Evolutionary conservation across 2,797 vertebrate genomes (phyloP).

Genomic region (Taeniopygia guttata): DNA sequence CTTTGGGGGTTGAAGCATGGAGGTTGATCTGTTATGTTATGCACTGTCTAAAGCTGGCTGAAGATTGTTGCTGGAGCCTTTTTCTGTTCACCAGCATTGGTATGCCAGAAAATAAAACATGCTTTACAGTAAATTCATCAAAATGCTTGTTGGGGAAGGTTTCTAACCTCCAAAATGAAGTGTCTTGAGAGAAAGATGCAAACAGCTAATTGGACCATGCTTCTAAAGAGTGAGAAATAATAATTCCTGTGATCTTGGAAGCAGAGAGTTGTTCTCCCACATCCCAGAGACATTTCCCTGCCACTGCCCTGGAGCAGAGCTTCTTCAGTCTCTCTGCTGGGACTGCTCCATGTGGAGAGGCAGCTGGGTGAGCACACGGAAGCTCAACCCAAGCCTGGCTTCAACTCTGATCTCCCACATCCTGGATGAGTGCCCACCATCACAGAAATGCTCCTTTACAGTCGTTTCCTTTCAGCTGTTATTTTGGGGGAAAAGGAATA

Average conservation of each 20-base stretch:
- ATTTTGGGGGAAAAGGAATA: neutral
- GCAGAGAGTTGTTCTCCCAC: neutral
- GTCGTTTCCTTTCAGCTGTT: neutral
- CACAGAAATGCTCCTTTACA: slow-evolving; percentile 6
- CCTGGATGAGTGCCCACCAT: neutral
- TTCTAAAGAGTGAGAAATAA: neutral
- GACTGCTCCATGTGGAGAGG: neutral
- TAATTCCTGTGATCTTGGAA: neutral
- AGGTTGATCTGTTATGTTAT: neutral
- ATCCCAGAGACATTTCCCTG: neutral
- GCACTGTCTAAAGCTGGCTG: neutral
- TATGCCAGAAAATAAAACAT: neutral
- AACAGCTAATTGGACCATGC: neutral
- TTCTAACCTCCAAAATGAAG: neutral
- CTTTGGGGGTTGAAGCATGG: neutral
- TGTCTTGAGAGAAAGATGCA: neutral
- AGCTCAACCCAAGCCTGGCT: slow-evolving; percentile 8
- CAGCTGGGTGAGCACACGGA: neutral
- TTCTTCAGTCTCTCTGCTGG: neutral
- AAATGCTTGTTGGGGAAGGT: neutral
- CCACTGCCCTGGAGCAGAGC: neutral
- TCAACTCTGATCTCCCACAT: slow-evolving; percentile 7
- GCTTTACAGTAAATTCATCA: neutral
- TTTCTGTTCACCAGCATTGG: neutral
- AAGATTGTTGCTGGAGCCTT: neutral